phyloP scores from a whole-genome alignment of 2,113 vertebrate genomes.

The Dipodomys spectabilis region DNA sequence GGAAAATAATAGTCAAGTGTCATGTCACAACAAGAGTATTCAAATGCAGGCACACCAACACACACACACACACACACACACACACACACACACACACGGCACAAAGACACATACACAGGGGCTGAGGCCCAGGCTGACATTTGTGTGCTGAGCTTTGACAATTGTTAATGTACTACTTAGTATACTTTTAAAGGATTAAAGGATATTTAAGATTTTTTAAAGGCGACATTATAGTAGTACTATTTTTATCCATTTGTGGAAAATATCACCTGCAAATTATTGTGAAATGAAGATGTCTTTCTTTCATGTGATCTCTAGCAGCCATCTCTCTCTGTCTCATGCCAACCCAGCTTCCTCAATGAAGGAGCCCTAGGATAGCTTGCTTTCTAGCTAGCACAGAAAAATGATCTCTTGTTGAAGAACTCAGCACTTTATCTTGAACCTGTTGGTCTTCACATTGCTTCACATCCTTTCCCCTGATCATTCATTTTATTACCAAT shows the following conservation, averaged over 20 bases:
- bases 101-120: too few species aligned
- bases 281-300: not conserved
- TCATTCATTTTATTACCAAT: slow-evolving; percentile 22
- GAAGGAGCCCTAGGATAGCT: not conserved
- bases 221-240: too few species aligned
- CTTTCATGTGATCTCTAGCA: not conserved
- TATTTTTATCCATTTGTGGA: not conserved
- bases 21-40: slow-evolving; percentile 79
- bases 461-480: not conserved
- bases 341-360: not conserved
- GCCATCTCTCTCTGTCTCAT: not conserved
- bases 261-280: slow-evolving; percentile 19
- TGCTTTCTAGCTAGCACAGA: rapidly evolving
- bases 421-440: not conserved
- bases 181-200: slow-evolving; percentile 65
- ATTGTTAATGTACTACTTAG: slow-evolving; percentile 16
- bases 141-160: not conserved
- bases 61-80: too few species aligned
- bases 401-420: not conserved
- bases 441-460: not conserved
- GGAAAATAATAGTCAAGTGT: slow-evolving; percentile 77
- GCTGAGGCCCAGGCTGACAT: rapidly evolving
- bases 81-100: too few species aligned
- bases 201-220: not conserved
- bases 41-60: slow-evolving; percentile 56